phyloP scores from a whole-genome alignment of 2,113 vertebrate species.

The Deroptyus accipitrinus region DNA sequence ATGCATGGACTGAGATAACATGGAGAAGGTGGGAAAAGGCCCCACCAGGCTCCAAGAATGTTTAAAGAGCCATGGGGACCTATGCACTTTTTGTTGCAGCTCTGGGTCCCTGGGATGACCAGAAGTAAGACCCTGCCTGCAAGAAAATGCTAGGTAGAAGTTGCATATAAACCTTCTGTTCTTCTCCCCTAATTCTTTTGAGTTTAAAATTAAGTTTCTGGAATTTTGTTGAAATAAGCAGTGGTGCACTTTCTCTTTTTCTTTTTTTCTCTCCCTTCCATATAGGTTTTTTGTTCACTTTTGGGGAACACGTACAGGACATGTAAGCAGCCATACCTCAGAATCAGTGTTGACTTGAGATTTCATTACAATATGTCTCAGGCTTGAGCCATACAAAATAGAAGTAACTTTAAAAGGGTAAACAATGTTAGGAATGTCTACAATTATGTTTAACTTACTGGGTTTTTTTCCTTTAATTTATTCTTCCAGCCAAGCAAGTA shows the following conservation, averaged over 20 bases:
- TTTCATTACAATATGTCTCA: not conserved
- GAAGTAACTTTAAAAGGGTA: not conserved
- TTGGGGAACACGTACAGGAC: fast-evolving
- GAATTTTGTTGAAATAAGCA: not conserved
- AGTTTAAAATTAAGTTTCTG: not conserved
- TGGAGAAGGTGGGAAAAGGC: not conserved
- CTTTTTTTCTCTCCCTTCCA: not conserved
- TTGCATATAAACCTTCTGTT: not conserved
- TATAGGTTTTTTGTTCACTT: not conserved
- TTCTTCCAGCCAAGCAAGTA: constrained; percentile 84
- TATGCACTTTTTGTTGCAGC: not conserved
- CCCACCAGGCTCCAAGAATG: not conserved
- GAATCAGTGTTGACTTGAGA: not conserved
- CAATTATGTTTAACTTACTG: not conserved
- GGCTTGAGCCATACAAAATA: not conserved
- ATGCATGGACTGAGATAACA: not conserved
- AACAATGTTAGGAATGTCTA: not conserved
- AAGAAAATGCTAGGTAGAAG: not conserved
- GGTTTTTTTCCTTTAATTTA: not conserved
- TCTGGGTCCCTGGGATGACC: not conserved
- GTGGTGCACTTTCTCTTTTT: not conserved
- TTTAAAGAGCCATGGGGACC: fast-evolving
- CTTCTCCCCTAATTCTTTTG: not conserved
- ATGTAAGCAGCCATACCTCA: not conserved
- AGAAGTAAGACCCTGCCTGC: not conserved